A percentile compares a stretch with the other conserved stretches of the same genome.
These are phyloP conservation scores for Lophotis ruficrista DNA, from an alignment of 2,113 vertebrate species.

Conservation along the genomic window DNA sequence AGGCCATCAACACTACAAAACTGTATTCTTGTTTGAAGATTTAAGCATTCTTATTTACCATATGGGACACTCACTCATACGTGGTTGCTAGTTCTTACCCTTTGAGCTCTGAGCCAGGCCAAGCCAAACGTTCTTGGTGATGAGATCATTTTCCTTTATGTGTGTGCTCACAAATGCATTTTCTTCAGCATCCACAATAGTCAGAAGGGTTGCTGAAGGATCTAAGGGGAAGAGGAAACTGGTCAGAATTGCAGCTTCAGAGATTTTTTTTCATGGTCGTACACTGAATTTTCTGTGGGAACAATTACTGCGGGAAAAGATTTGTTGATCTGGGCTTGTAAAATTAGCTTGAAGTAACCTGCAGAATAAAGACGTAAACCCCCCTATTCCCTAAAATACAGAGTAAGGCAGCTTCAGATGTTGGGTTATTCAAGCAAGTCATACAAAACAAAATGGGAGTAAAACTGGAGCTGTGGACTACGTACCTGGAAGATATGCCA, in stretches of 20 bases:
- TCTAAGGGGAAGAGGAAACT: constrained; percentile 70
- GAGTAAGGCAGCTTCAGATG: background rate
- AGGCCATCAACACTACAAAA: background rate
- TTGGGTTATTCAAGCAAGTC: background rate
- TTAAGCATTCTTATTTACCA: background rate
- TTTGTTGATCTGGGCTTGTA: background rate
- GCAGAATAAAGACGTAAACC: background rate
- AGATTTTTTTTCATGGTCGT: background rate
- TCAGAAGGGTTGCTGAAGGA: constrained; percentile 81
- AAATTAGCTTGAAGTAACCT: background rate
- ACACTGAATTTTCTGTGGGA: background rate
- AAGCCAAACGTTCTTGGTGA: constrained; percentile 90
- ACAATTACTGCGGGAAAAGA: background rate
- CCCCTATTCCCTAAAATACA: background rate
- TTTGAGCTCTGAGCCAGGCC: constrained; percentile 67
- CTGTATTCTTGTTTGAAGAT: background rate
- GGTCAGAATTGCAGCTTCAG: background rate
- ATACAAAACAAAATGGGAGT: background rate
- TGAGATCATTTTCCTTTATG: constrained; percentile 79
- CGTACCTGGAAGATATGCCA: background rate
- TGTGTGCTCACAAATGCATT: constrained; percentile 87
- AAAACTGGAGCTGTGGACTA: background rate
- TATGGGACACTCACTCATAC: background rate
- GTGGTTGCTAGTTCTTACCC: constrained; percentile 71
- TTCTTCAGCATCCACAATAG: constrained; percentile 85